Base-by-base conservation (phyloP, 2,113 vertebrate genomes). In the Aspiorhynchus laticeps region DNA sequence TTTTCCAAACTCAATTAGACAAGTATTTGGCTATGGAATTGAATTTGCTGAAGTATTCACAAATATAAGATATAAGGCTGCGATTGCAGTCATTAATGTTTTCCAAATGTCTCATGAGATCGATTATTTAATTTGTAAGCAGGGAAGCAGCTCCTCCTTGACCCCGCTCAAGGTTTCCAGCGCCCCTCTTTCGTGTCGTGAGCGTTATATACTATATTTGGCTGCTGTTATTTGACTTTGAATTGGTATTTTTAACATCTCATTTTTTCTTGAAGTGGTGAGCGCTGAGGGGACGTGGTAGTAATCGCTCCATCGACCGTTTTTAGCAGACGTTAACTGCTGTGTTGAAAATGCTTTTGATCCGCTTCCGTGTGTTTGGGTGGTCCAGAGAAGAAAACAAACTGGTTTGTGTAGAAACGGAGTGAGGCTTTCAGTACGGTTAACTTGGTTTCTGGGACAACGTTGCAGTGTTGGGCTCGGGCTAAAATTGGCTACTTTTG, bases 311-410 rank as follows among this genome's bases (percentile, higher is more conserved):
- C 7, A 24, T 75, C 84, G n/a, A 59, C 41, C 36, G 24, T 61
- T 83, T 83, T 77, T 86, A 51, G 15, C 31, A 75, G 41, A 67
- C 69, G 51, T 33, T n/a, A 74, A 41, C 28, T 21, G 63, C 61
- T 9, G 80, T n/a, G 59, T 61, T 38, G 26, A 21, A 65, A 75
- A 84, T 78, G 79, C 73, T 28, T 86, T 89, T 80, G 79, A 89
- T 88, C 80, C 43, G 31, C 71, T 85, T 26, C n/a, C 48, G 67
- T 86, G 82, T 75, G 89, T 88, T 87, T 90, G 87, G 85, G 87
- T 90, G 87, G 89, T 85, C 82, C 67, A n/a, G 4, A 86, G 81
- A 85, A 43, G 63, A 87, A 86, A 87, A 73, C 85, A 63, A 85
- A 88, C 61, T 48, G 31, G 38, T 82, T 76, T 63, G 38, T 82